A percentile compares a stretch with the other conserved stretches of the same genome.
phyloP scores from a whole-genome alignment of 2,888 invertebrate genomes.

The Drosophila affinis region DNA sequence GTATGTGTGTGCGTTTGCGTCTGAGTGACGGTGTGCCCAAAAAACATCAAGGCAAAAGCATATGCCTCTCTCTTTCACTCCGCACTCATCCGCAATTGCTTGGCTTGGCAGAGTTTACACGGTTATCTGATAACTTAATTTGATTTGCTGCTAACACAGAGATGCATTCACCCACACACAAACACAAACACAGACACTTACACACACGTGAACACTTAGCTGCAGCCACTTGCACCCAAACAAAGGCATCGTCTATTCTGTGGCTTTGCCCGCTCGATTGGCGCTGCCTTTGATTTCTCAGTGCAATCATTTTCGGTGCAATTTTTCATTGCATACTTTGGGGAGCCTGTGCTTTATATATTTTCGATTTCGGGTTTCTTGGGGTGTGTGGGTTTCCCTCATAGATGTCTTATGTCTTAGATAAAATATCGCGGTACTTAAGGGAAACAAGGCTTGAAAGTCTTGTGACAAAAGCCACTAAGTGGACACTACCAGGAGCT shows the following conservation, averaged over 20 bases:
- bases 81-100: slow-evolving; percentile 21
- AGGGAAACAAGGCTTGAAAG: neutral
- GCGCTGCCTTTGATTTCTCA: slow-evolving; percentile 25
- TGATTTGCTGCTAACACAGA: slow-evolving; percentile 61
- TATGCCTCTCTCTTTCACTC: neutral
- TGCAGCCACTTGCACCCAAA: slow-evolving; percentile 31
- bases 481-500: neutral
- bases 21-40: slow-evolving; percentile 4
- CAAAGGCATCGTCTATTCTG: slow-evolving; percentile 13
- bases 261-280: slow-evolving; percentile 52
- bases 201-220: slow-evolving; percentile 5
- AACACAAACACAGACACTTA: neutral
- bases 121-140: slow-evolving; percentile 66
- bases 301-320: slow-evolving; percentile 55
- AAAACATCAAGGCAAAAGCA: slow-evolving; percentile 46
- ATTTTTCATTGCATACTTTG: slow-evolving; percentile 68
- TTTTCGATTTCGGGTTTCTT: neutral
- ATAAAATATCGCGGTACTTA: neutral
- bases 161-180: neutral
- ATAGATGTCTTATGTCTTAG: neutral
- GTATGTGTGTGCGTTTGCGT: neutral
- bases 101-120: slow-evolving; percentile 50
- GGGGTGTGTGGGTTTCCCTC: too few species aligned
- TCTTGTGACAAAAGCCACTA: neutral
- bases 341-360: slow-evolving; percentile 3